phyloP scores from a whole-genome alignment of 1,140 invertebrate species.

The Xylocopa sonorina region DNA sequence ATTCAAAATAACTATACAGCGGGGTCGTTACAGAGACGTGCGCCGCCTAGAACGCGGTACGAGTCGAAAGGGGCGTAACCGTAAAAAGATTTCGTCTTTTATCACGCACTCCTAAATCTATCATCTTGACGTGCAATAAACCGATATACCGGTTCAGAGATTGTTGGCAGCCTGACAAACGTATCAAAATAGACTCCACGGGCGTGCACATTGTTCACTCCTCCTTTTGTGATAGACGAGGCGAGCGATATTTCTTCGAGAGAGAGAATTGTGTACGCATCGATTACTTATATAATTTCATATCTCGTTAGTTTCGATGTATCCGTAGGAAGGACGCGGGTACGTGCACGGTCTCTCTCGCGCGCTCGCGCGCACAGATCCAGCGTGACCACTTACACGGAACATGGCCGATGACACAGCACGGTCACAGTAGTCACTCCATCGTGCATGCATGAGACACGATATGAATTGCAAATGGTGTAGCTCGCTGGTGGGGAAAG shows the following conservation, averaged over 20 bases:
- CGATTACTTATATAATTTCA: too few species aligned
- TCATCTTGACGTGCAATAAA: conserved; percentile 5
- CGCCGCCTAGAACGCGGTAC: neutral
- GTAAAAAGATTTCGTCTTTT: neutral
- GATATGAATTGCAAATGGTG: conserved; percentile 70
- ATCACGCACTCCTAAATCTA: neutral
- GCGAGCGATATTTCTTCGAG: neutral
- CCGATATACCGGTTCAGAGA: neutral
- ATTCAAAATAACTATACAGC: too few species aligned
- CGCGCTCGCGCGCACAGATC: too few species aligned
- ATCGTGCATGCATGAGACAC: conserved; percentile 69
- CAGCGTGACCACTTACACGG: conserved; percentile 57
- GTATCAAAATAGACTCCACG: neutral
- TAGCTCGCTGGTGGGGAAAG: conserved; percentile 27
- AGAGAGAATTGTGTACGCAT: too few species aligned
- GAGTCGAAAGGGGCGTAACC: neutral
- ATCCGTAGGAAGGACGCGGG: too few species aligned
- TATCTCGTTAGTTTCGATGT: too few species aligned
- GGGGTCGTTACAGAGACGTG: too few species aligned
- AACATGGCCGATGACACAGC: conserved; percentile 63
- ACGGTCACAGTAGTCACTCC: conserved; percentile 65
- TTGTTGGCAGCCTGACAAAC: neutral
- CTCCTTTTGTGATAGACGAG: neutral
- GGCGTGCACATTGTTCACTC: neutral
- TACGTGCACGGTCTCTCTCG: too few species aligned